These are phyloP conservation scores for Leptopterna dolabrata DNA, from an alignment of 2,888 invertebrate genomes.

Conservation along the genomic window DNA sequence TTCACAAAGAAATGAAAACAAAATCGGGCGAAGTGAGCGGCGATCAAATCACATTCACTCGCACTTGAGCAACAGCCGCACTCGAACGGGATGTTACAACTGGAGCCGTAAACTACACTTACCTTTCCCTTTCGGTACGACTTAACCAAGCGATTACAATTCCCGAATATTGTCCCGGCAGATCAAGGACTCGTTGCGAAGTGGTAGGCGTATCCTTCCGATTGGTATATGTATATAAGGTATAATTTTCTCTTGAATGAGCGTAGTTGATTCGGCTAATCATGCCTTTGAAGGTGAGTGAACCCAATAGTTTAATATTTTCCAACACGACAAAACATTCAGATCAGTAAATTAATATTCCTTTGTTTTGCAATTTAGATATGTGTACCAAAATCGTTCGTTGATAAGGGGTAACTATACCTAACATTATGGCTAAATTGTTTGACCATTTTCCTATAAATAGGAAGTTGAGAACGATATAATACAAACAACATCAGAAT, in stretches of 20 bases:
- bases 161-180: not conserved
- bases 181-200: not conserved
- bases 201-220: conserved; percentile 1
- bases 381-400: no score
- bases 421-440: no score
- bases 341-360: no score
- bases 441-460: no score
- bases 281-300: conserved; percentile 26
- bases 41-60: not conserved
- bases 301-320: not conserved
- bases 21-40: not conserved
- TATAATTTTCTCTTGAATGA: not conserved
- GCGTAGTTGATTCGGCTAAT: not conserved
- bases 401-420: no score
- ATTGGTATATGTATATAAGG: not conserved
- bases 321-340: no score
- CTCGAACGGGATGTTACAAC: not conserved
- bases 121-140: not conserved
- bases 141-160: not conserved
- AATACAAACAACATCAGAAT: no score
- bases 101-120: not conserved
- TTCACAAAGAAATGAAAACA: not conserved
- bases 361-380: no score
- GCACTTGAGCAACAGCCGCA: not conserved
- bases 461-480: no score